Percentiles rank a stretch among this genome's conserved stretches.
Evolutionary conservation across 2,113 vertebrate species (phyloP).

Genomic region (Tenrec ecaudatus): DNA sequence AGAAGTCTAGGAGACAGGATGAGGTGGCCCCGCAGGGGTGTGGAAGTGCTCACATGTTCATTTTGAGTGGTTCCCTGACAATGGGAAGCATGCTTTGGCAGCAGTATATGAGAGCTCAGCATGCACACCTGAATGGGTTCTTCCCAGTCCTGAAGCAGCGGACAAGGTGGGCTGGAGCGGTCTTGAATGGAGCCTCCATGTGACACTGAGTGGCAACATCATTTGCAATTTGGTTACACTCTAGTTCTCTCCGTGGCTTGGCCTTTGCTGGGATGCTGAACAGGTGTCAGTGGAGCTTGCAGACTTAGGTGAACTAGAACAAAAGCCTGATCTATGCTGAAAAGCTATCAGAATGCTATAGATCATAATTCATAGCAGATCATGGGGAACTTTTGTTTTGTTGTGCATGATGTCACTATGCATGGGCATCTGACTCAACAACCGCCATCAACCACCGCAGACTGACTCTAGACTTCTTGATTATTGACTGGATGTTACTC

Average conservation of each 20-base stretch:
- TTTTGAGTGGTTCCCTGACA: background rate
- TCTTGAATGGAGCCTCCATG: background rate
- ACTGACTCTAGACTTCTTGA: background rate
- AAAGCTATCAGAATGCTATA: background rate
- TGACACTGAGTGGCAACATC: background rate
- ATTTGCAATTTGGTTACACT: background rate
- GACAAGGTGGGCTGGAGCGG: background rate
- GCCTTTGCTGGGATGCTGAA: background rate
- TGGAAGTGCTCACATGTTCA: background rate
- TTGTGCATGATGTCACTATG: background rate
- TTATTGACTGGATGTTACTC: slow-evolving; percentile 1
- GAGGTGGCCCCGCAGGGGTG: background rate
- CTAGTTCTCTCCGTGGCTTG: background rate
- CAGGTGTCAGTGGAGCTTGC: background rate
- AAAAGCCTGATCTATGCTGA: background rate
- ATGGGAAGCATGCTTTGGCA: background rate
- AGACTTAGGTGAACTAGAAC: background rate
- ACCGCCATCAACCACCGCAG: background rate
- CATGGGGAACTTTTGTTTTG: background rate
- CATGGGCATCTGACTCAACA: background rate
- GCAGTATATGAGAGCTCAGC: background rate
- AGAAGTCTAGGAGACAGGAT: background rate
- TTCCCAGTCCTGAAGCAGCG: background rate
- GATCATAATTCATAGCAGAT: background rate
- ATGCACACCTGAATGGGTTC: background rate